A percentile compares a stretch with the other conserved stretches of the same genome.
phyloP scores from a whole-genome alignment of 2,888 invertebrate genomes.

The Coleophora flavipennella region DNA sequence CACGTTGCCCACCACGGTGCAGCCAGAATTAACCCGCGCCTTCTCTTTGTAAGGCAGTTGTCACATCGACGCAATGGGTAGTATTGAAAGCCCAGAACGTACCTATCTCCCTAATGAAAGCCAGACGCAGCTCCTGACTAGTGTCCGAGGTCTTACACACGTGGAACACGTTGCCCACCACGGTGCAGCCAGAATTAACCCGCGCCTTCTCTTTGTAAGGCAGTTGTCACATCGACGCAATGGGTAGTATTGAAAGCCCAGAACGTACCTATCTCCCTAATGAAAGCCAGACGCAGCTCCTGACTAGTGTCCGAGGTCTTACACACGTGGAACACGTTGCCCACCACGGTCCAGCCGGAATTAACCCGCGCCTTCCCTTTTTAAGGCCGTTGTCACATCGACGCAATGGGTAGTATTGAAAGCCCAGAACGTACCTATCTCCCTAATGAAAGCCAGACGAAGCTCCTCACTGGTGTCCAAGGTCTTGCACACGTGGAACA shows the following conservation, averaged over 20 bases:
- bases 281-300: conserved; percentile 84
- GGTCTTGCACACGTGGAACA: conserved; percentile 94
- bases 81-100: not conserved
- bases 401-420: too few species aligned
- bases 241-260: too few species aligned
- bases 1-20: conserved; percentile 93
- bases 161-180: conserved; percentile 94
- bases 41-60: too few species aligned
- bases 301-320: conserved; percentile 89
- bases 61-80: too few species aligned
- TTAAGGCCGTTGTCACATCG: too few species aligned
- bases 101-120: conserved; percentile 88
- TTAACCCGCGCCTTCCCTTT: too few species aligned
- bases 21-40: too few species aligned
- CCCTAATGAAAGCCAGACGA: conserved; percentile 89
- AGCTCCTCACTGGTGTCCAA: conserved; percentile 85
- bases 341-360: too few species aligned
- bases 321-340: conserved; percentile 94
- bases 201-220: too few species aligned
- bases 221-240: too few species aligned
- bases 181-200: too few species aligned
- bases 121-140: conserved; percentile 85
- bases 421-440: conserved; percentile 67
- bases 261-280: conserved; percentile 81
- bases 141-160: conserved; percentile 91